Conservation (phyloP, 92 coral and sea anemone species). For the Umimayanthus kanabou region DNA sequence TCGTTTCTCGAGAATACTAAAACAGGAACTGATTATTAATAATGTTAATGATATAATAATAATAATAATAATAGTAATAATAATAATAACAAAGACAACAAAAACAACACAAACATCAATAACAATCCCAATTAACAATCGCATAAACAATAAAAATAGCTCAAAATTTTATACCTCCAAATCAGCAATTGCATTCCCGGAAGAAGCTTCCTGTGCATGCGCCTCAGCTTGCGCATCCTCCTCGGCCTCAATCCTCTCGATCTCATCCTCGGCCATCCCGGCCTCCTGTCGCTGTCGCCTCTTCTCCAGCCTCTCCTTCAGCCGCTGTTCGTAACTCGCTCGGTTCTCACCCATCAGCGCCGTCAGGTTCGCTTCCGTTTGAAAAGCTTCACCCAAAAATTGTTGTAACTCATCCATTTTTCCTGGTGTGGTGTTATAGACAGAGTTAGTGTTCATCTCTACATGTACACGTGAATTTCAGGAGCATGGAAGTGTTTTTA, state of each 20-base stretch:
- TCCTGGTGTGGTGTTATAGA: constrained; percentile 44
- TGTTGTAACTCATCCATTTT: constrained; percentile 88
- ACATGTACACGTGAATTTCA: no score
- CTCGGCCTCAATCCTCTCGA: constrained; percentile 76
- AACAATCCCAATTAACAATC: no score
- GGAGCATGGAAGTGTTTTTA: no score
- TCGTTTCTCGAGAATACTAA: no score
- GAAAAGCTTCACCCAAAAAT: constrained; percentile 76
- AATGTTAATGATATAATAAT: neutral
- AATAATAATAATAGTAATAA: no score
- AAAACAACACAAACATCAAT: no score
- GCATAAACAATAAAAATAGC: no score
- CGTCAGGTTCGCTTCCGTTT: constrained; percentile 73
- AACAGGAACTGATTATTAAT: no score
- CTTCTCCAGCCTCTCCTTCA: constrained; percentile 76
- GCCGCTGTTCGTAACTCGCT: constrained; percentile 73
- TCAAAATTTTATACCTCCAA: constrained; percentile 61
- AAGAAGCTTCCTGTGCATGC: constrained; percentile 65
- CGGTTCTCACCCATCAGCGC: constrained; percentile 87
- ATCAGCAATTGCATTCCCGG: constrained; percentile 81
- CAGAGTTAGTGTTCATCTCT: no score
- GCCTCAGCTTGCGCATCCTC: constrained; percentile 85
- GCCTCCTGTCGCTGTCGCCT: constrained; percentile 74
- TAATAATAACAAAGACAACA: no score
- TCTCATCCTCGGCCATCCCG: constrained; percentile 83